These are phyloP conservation scores for Synodontis membranacea DNA, from an alignment of 2,113 vertebrate species.

Conservation along the genomic window DNA sequence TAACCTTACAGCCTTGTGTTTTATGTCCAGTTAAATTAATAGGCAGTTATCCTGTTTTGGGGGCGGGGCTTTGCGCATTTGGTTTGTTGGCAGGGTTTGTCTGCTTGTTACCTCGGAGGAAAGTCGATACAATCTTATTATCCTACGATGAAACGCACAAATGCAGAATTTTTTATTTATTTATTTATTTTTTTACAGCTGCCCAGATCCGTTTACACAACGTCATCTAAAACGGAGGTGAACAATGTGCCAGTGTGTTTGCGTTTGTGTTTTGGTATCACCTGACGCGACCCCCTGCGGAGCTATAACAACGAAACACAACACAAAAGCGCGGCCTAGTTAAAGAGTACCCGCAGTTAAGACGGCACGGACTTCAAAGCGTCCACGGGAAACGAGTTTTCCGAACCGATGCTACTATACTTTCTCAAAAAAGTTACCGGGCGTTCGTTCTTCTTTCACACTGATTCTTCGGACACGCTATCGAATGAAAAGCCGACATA, in stretches of 20 bases:
- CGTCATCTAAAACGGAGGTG: not conserved
- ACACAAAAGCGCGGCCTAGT: not conserved
- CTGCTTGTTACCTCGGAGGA: not conserved
- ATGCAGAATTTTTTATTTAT: not conserved
- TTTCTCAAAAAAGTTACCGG: not conserved
- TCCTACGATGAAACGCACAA: not conserved
- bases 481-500: too few species aligned
- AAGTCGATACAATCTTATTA: not conserved
- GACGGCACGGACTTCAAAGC: not conserved
- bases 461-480: too few species aligned
- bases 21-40: not conserved
- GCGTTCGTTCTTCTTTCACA: not conserved
- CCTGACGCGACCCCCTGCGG: not conserved
- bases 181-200: too few species aligned
- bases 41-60: not conserved
- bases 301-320: not conserved
- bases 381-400: not conserved
- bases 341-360: not conserved
- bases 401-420: not conserved
- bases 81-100: not conserved
- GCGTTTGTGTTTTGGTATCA: not conserved
- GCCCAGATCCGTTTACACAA: not conserved
- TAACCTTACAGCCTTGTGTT: not conserved
- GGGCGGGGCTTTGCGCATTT: too few species aligned
- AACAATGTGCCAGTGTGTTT: not conserved